Evolutionary conservation across 2,888 invertebrate species (phyloP).

Genomic region (Criorhina ranunculi): DNA sequence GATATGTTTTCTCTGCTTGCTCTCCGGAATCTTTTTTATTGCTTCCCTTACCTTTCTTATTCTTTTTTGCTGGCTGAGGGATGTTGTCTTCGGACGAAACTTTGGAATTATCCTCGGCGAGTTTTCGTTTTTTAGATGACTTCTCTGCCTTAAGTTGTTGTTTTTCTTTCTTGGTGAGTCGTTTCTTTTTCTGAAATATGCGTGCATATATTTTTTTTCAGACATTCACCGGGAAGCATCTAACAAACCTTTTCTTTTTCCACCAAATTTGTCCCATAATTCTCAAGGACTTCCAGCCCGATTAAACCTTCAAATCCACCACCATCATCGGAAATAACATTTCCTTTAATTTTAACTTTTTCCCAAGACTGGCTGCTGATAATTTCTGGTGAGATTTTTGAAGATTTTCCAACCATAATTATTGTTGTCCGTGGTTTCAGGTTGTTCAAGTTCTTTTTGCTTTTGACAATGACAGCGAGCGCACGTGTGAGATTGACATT

Average conservation of each 20-base stretch:
- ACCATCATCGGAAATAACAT: slow-evolving; percentile 84
- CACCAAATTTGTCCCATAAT: slow-evolving; percentile 86
- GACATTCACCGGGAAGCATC: not conserved
- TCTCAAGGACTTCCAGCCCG: slow-evolving; percentile 91
- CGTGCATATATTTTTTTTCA: not conserved
- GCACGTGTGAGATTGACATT: slow-evolving; percentile 40
- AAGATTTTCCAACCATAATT: slow-evolving; percentile 38
- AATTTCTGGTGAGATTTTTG: slow-evolving; percentile 25
- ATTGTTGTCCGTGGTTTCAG: not conserved
- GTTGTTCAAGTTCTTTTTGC: not conserved
- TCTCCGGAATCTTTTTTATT: slow-evolving; percentile 53
- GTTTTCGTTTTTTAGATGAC: slow-evolving; percentile 79
- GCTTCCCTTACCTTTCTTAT: slow-evolving; percentile 80
- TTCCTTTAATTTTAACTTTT: slow-evolving; percentile 88
- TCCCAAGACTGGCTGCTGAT: slow-evolving; percentile 85
- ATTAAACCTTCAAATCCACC: slow-evolving; percentile 88
- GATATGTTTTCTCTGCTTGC: slow-evolving; percentile 57
- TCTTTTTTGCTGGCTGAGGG: slow-evolving; percentile 50
- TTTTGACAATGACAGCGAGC: slow-evolving; percentile 14
- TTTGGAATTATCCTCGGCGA: slow-evolving; percentile 78
- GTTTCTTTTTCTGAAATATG: slow-evolving; percentile 41
- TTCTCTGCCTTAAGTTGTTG: slow-evolving; percentile 45
- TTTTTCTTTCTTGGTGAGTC: slow-evolving; percentile 46
- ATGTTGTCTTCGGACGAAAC: slow-evolving; percentile 76
- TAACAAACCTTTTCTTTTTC: slow-evolving; percentile 83